These are phyloP conservation scores for Isoperla grammatica DNA, from an alignment of 2,888 invertebrate genomes.

Conservation along the genomic window DNA sequence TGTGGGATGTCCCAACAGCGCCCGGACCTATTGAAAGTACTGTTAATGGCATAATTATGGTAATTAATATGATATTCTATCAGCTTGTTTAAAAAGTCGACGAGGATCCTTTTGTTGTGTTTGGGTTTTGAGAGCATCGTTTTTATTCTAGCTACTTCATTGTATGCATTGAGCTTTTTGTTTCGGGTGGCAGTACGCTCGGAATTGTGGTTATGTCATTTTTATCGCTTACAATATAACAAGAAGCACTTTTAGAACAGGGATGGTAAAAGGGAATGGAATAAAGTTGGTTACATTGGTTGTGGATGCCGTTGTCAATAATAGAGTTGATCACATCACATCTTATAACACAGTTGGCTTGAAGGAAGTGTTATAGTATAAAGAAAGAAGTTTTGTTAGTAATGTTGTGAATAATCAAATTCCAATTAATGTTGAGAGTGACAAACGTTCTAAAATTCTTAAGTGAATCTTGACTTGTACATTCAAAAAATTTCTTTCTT, in stretches of 20 bases:
- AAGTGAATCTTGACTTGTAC: no score
- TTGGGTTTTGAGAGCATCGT: constrained; percentile 3
- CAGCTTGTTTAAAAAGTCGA: not conserved
- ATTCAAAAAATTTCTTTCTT: no score
- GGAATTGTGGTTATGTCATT: constrained; percentile 8
- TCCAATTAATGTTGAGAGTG: no score
- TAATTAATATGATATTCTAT: constrained; percentile 23
- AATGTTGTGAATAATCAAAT: no score
- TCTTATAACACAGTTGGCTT: no score
- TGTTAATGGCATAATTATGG: constrained; percentile 31
- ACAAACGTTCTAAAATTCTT: no score
- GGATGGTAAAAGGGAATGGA: not conserved
- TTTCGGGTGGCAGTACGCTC: not conserved
- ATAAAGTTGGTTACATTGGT: no score
- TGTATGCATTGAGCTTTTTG: not conserved
- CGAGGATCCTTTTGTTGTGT: constrained; percentile 10
- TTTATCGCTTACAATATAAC: constrained; percentile 3
- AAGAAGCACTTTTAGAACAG: not conserved
- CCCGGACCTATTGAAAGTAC: constrained; percentile 24
- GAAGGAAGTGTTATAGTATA: no score
- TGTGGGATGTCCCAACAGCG: constrained; percentile 7
- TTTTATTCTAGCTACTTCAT: not conserved
- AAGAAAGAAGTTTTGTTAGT: no score
- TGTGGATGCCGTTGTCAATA: no score
- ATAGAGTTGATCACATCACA: no score